These are phyloP conservation scores for Anas platyrhynchos DNA, from an alignment of 2,113 vertebrate species.

Conservation along the genomic window DNA sequence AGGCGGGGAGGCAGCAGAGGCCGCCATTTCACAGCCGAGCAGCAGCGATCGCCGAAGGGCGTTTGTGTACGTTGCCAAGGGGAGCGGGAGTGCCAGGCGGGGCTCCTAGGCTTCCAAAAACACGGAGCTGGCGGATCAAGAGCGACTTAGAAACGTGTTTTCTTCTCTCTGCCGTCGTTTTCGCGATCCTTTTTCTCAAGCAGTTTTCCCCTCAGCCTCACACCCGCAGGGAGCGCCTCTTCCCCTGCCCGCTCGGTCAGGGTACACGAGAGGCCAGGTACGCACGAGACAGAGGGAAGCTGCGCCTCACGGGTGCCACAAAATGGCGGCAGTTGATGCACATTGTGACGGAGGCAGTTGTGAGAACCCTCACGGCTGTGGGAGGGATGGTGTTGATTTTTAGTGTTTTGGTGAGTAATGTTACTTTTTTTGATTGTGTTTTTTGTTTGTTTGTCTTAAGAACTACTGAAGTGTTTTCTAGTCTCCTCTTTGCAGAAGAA, in stretches of 20 bases:
- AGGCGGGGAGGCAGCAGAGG: too few species aligned
- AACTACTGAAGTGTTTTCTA: background rate
- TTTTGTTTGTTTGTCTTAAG: background rate
- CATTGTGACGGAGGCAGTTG: too few species aligned
- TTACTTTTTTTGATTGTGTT: background rate
- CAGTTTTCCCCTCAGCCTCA: fast-evolving
- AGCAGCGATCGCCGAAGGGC: fast-evolving
- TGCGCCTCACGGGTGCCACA: background rate
- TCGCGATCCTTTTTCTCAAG: background rate
- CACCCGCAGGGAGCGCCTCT: too few species aligned
- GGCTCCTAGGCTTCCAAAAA: background rate
- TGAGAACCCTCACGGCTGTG: fast-evolving
- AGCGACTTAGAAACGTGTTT: background rate
- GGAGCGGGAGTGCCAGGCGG: too few species aligned
- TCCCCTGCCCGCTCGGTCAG: background rate
- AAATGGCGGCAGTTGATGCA: background rate
- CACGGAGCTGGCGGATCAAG: fast-evolving
- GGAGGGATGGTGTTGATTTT: too few species aligned
- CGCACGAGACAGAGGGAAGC: background rate
- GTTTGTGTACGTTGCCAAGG: fast-evolving
- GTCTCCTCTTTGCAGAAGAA: background rate
- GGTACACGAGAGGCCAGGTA: background rate
- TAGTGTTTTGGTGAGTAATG: background rate
- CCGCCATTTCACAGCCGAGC: fast-evolving
- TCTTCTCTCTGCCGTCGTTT: background rate